phyloP scores from a whole-genome alignment of 2,888 invertebrate species.

The Ornithoptera priamus region DNA sequence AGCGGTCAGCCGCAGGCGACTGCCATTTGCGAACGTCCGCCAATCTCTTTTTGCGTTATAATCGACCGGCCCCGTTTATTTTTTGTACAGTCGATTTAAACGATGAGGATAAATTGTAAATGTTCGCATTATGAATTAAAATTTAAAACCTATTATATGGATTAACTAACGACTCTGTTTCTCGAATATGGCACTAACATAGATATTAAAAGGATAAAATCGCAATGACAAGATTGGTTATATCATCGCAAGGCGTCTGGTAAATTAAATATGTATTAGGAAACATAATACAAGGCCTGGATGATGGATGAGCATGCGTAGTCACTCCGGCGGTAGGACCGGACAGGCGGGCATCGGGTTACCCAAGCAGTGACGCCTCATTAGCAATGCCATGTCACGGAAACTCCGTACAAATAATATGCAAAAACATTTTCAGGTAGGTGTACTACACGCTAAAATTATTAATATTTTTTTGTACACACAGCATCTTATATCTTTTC shows the following conservation, averaged over 20 bases:
- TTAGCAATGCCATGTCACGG: constrained; percentile 57
- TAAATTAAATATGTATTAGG: constrained; percentile 26
- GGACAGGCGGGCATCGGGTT: constrained; percentile 51
- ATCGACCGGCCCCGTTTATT: constrained; percentile 68
- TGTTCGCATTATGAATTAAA: background rate
- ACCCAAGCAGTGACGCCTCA: constrained; percentile 59
- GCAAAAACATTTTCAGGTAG: constrained; percentile 26
- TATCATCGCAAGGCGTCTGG: constrained; percentile 3
- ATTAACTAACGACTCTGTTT: background rate
- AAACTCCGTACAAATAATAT: constrained; percentile 42
- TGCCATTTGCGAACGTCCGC: constrained; percentile 78
- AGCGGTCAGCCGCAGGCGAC: constrained; percentile 63
- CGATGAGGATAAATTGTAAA: constrained; percentile 3
- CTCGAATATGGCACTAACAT: background rate
- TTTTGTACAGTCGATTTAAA: constrained; percentile 50
- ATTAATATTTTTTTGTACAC: background rate
- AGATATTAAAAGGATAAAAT: constrained; percentile 11
- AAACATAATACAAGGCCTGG: constrained; percentile 31
- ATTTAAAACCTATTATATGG: background rate
- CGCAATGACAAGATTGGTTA: constrained; percentile 5
- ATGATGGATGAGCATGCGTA: constrained; percentile 43
- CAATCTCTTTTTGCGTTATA: constrained; percentile 78
- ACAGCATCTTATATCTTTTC: too few species aligned
- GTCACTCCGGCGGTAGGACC: constrained; percentile 36
- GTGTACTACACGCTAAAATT: background rate